phyloP scores from a whole-genome alignment of 2,888 invertebrate species.

The Scaptomyza cyrtandrae region DNA sequence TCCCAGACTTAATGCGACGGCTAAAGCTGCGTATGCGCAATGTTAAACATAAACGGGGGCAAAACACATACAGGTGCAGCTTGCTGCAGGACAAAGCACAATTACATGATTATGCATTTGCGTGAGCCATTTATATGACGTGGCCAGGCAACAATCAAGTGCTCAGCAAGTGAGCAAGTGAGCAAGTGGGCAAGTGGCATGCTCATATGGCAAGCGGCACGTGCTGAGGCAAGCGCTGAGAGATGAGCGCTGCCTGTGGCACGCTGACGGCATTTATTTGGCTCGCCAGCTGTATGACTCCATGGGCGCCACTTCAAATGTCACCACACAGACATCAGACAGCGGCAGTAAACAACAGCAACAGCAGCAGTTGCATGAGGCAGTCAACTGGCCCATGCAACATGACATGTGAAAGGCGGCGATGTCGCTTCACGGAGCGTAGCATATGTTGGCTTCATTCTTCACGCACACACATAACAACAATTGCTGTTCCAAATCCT shows the following conservation, averaged over 20 bases:
- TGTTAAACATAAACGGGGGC: conserved; percentile 41
- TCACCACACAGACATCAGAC: conserved; percentile 67
- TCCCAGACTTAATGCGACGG: conserved; percentile 31
- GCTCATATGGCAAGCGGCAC: conserved; percentile 10
- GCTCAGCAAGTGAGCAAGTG: conserved; percentile 15
- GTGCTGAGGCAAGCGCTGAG: neutral
- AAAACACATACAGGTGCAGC: conserved; percentile 27
- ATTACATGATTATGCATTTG: conserved; percentile 75
- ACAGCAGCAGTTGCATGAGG: conserved; percentile 8
- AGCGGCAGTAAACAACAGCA: conserved; percentile 58
- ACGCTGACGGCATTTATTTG: conserved; percentile 67
- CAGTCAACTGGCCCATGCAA: conserved; percentile 34
- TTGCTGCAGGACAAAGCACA: conserved; percentile 31
- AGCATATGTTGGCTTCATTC: conserved; percentile 36
- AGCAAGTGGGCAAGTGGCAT: neutral
- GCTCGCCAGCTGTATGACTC: conserved; percentile 37
- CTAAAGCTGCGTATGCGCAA: conserved; percentile 63
- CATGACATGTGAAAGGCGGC: conserved; percentile 64
- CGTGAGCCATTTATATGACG: conserved; percentile 56
- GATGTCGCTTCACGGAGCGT: conserved; percentile 31
- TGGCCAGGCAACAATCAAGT: conserved; percentile 44
- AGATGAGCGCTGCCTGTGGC: conserved; percentile 9
- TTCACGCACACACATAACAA: conserved; percentile 3
- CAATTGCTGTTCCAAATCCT: conserved; percentile 31
- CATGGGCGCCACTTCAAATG: conserved; percentile 68